Evolutionary conservation across 2,797 vertebrate genomes (phyloP), one percentile per base, ranked within the genome.

Genomic region (Eurystomus glaucurus): DNA sequence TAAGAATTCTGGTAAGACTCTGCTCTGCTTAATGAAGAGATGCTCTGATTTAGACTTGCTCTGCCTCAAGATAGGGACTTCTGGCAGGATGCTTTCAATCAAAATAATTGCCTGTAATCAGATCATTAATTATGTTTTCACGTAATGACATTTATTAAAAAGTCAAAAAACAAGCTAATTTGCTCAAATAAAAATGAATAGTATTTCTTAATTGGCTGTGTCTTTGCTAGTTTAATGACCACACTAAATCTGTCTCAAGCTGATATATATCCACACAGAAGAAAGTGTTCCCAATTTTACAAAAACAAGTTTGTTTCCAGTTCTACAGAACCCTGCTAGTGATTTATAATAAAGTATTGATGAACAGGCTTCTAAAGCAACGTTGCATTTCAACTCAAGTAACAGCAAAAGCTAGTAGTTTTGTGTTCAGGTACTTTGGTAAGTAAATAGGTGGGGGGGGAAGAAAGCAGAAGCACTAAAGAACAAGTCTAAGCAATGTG

Each of bases 51-150:
- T 60, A 81, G 29, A 52, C 54, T 37, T 75, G 57, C 35, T 94
- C 31, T 95, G 81, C 70, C 65, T 86, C 58, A 87, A 87, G 68
- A 79, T 6, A 94, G 10, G 48, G 33, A 84, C 23, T 69, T 97
- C 65, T 86, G 54, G 66, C 11, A 66, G 69, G 39, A 86, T 9
- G 8, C 54, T 79, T 96, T 94, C 88, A 93, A 74, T 96, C 64
- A 97, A 95, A 93, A 71, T 54, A 94, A 84, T 88, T 91, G 25
- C 23, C 14, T 35, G 29, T 93, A 95, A 96, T 97, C 75, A 96
- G 77, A 81, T 61, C 55, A 95, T 92, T 91, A 97, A 93, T 95
- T 94, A 95, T 65, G 70, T 48, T 88, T 89, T 97, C 77, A 70
- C 58, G 18, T 62, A 93, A 80, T 91, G 77, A 48, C 52, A 85